Base-by-base conservation (phyloP, 1,140 invertebrate genomes). In the Habropoda laboriosa region DNA sequence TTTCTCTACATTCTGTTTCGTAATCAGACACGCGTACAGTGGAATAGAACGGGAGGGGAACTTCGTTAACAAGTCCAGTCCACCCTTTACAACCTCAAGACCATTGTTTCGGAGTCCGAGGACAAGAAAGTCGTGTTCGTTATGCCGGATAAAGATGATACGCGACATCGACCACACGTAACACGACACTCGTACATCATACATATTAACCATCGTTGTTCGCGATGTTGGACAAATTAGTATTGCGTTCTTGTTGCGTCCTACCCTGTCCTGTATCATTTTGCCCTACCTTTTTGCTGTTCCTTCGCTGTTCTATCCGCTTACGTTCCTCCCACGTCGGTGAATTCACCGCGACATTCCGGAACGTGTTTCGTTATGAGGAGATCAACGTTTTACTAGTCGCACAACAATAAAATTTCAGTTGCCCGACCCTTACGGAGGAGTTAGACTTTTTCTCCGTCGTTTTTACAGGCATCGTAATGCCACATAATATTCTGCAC, bases 161-260 rank as follows among this genome's bases (percentile, higher is more conserved):
- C 58, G 79, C 83, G 81, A 80, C 85, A 80, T 86, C 73, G 85
- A 66, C 83, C 81, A 72, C 77, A 66, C 72, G 84, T 80, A 80
- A 55, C 84, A 79, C 75, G 79, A 70, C 73, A 57, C 78, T 79
- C 83, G 80, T 75, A 79, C 82, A 86, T 87, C 78, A 81, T 86
- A 86, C 71, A 84, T 79, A 83, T 85, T 75, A 78, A 87, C 72
- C 81, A 77, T 58, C 79, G 58, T 83, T 86, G 78, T 80, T 80
- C 85, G 27, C 77, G 75, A 74, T 74, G 81, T 86, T 57, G 79
- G 84, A 86, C 84, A 87, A 87, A 87, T 87, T 87, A 86, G 85
- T 83, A 79, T 85, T 71, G 79, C 79, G 74, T 87, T 86, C 78
- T 86, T 87, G 85, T 60, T 71, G 32, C 71, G 21, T 30, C 45